phyloP scores from a whole-genome alignment of 2,797 vertebrate genomes.

The Enteromius viviparus region DNA sequence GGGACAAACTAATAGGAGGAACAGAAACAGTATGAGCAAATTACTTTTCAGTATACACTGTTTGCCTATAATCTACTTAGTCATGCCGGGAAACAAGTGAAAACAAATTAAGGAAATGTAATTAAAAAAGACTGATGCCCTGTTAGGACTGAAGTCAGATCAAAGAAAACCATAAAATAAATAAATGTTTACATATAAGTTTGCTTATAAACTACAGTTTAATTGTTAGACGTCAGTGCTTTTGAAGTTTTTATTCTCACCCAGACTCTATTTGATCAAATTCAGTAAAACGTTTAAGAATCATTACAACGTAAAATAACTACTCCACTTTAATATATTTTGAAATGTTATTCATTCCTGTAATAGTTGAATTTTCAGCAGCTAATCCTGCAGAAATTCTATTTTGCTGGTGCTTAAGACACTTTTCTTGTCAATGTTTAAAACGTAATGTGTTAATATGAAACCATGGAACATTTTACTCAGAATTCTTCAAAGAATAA shows the following conservation, averaged over 20 bases:
- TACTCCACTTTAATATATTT: background rate
- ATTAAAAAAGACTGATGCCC: background rate
- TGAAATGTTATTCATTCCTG: background rate
- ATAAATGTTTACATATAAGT: background rate
- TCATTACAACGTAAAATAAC: background rate
- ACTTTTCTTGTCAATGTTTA: background rate
- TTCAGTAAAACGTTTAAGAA: background rate
- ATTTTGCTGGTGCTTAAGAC: background rate
- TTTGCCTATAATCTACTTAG: background rate
- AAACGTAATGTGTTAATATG: background rate
- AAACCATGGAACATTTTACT: background rate
- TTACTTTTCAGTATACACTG: conserved; percentile 15
- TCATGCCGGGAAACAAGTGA: conserved; percentile 10
- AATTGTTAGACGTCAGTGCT: background rate
- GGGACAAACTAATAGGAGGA: conserved; percentile 83
- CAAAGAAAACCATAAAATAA: background rate
- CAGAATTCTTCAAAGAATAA: background rate
- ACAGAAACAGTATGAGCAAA: conserved; percentile 17
- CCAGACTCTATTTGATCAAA: background rate
- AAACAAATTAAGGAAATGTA: conserved; percentile 1
- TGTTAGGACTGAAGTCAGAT: background rate
- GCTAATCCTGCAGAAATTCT: background rate
- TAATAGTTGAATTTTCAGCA: background rate
- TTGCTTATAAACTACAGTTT: background rate
- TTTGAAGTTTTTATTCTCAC: background rate